These are phyloP conservation scores for Microctenopoma lineatum DNA, from an alignment of 2,797 vertebrate genomes.

Conservation along the genomic window DNA sequence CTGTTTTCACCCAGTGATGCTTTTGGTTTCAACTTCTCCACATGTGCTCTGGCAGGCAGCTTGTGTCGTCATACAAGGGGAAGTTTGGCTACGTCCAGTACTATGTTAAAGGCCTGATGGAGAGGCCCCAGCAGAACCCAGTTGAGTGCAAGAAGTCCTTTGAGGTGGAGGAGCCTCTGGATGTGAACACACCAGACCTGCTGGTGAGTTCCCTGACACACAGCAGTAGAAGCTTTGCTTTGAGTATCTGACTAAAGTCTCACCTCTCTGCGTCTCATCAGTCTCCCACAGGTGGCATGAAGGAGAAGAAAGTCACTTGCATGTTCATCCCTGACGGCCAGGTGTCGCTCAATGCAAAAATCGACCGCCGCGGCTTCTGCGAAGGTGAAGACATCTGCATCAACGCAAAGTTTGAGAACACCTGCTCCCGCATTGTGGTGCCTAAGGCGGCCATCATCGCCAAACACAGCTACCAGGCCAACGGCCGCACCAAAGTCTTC, in stretches of 20 bases:
- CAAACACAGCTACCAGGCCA: slow-evolving; percentile 95
- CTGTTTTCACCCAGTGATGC: fast-evolving
- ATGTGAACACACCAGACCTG: slow-evolving; percentile 92
- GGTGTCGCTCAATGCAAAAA: slow-evolving; percentile 92
- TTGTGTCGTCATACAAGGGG: slow-evolving; percentile 95
- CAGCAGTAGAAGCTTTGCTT: background rate
- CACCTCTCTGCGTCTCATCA: slow-evolving; percentile 50
- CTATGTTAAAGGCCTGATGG: slow-evolving; percentile 89
- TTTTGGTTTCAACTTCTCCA: background rate
- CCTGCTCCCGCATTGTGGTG: slow-evolving; percentile 95
- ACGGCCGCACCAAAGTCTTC: slow-evolving; percentile 90
- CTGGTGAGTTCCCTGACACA: slow-evolving; percentile 83
- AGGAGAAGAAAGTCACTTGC: slow-evolving; percentile 96
- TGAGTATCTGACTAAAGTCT: background rate
- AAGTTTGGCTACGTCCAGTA: slow-evolving; percentile 95
- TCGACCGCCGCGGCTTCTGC: slow-evolving; percentile 93
- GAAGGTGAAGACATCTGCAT: slow-evolving; percentile 97
- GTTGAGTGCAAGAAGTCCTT: slow-evolving; percentile 88
- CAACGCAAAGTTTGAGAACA: slow-evolving; percentile 96
- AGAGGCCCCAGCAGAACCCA: slow-evolving; percentile 81
- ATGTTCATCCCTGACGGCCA: slow-evolving; percentile 96
- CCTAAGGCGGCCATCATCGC: slow-evolving; percentile 95
- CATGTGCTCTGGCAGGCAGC: slow-evolving; percentile 75
- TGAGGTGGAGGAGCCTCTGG: slow-evolving; percentile 93
- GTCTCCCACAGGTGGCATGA: slow-evolving; percentile 92